These are phyloP conservation scores for Rhingia rostrata DNA, from an alignment of 2,888 invertebrate species.

Conservation along the genomic window DNA sequence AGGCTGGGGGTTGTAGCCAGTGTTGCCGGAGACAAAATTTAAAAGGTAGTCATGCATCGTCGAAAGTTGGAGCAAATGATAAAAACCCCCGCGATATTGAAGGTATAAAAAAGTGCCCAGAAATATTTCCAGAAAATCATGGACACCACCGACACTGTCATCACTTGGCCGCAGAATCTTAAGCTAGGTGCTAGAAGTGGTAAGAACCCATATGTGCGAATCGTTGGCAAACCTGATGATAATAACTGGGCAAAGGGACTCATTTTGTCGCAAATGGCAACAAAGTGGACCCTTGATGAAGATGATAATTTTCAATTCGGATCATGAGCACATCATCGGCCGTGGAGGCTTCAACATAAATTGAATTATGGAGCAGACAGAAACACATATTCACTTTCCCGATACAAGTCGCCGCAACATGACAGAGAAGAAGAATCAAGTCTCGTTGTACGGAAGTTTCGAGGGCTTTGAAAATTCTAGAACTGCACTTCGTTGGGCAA, in stretches of 20 bases:
- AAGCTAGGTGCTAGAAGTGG: slow-evolving; percentile 99
- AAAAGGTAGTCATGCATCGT: too few relatives aligned
- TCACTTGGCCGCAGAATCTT: slow-evolving; percentile 97
- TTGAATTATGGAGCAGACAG: slow-evolving; percentile 95
- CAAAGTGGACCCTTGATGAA: slow-evolving; percentile 97
- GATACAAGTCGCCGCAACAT: slow-evolving; percentile 97
- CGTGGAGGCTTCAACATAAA: slow-evolving; percentile 88
- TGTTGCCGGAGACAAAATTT: too few relatives aligned
- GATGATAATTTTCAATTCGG: slow-evolving; percentile 98
- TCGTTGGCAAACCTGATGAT: slow-evolving; percentile 91
- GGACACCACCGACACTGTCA: slow-evolving; percentile 94
- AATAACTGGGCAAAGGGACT: slow-evolving; percentile 92
- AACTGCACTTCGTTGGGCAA: slow-evolving; percentile 92
- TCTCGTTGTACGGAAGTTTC: slow-evolving; percentile 96
- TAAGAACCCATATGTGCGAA: slow-evolving; percentile 97
- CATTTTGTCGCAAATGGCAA: slow-evolving; percentile 93
- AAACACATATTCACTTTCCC: slow-evolving; percentile 99
- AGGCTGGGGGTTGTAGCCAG: too few relatives aligned
- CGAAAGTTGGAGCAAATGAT: slow-evolving; percentile 96
- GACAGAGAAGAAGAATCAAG: slow-evolving; percentile 98
- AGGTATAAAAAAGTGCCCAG: slow-evolving; percentile 81
- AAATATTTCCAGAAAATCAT: slow-evolving; percentile 86
- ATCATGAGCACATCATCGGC: slow-evolving; percentile 99
- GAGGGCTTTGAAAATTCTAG: slow-evolving; percentile 94
- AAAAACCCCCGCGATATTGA: slow-evolving; percentile 86